phyloP scores from a whole-genome alignment of 2,113 vertebrate genomes.

The Nibea albiflora region DNA sequence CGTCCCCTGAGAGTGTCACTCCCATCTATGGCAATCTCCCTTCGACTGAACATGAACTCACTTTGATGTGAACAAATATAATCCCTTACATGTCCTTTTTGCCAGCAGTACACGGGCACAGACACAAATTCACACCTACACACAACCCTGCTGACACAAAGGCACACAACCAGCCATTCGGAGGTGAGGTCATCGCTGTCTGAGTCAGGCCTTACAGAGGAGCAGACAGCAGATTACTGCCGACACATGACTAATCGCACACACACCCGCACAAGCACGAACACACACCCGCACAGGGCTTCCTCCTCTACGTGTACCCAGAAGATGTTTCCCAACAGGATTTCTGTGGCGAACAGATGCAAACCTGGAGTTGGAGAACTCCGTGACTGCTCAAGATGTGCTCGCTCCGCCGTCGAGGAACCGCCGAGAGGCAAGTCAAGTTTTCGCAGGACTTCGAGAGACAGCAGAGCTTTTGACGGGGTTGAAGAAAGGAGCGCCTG shows the following conservation, averaged over 20 bases:
- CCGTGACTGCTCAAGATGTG: slow-evolving; percentile 12
- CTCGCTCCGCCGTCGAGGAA: slow-evolving; percentile 2
- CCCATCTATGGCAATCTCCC: slow-evolving; percentile 22
- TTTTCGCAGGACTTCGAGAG: slow-evolving; percentile 11
- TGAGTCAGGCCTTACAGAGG: slow-evolving; percentile 66
- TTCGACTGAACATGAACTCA: slow-evolving; percentile 20
- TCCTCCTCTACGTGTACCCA: slow-evolving; percentile 5
- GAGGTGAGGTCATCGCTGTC: slow-evolving; percentile 68
- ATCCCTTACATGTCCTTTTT: neutral
- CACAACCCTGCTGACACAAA: slow-evolving; percentile 39
- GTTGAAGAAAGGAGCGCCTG: slow-evolving; percentile 40
- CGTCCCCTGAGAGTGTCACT: neutral
- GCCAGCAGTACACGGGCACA: slow-evolving; percentile 11
- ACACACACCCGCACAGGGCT: slow-evolving; percentile 22
- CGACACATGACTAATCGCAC: slow-evolving; percentile 44
- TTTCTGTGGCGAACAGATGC: slow-evolving; percentile 44
- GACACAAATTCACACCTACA: slow-evolving; percentile 3
- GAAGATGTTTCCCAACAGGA: slow-evolving; percentile 43
- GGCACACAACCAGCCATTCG: slow-evolving; percentile 34
- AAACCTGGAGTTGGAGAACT: slow-evolving; percentile 21
- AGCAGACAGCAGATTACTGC: slow-evolving; percentile 59
- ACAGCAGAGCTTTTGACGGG: slow-evolving; percentile 40
- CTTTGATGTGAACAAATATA: slow-evolving; percentile 14
- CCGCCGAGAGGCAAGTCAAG: neutral
- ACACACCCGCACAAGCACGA: slow-evolving; percentile 24